Percentiles rank a stretch among this genome's conserved stretches.
Evolutionary conservation across 2,797 vertebrate genomes (phyloP).

Genomic region (Smutsia temminckii): DNA sequence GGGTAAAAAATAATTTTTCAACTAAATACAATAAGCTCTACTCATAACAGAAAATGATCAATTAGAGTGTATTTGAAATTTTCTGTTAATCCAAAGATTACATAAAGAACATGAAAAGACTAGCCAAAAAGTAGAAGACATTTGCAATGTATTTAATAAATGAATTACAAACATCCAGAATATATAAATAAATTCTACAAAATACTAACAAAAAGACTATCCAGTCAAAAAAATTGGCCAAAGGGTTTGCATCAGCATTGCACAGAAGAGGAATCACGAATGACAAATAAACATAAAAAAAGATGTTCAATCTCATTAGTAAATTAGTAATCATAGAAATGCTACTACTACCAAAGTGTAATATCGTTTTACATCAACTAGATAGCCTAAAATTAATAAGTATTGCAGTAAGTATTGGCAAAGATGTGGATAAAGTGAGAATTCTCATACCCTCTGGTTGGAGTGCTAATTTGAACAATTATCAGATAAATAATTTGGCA

Average conservation of each 20-base stretch:
- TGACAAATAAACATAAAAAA: not conserved
- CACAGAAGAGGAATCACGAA: not conserved
- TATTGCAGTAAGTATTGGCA: not conserved
- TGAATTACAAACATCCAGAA: not conserved
- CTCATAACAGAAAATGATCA: not conserved
- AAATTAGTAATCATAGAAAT: not conserved
- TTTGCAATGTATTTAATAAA: slow-evolving; percentile 6
- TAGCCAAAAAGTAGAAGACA: not conserved
- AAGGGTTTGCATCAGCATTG: not conserved
- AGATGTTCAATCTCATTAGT: not conserved
- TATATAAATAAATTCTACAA: not conserved
- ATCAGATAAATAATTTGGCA: not conserved
- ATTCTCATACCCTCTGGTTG: not conserved
- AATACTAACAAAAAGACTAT: not conserved
- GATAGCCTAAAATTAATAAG: not conserved
- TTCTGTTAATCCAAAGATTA: not conserved
- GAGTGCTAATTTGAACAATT: not conserved
- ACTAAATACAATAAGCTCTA: not conserved
- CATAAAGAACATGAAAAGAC: not conserved
- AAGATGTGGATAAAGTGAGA: not conserved
- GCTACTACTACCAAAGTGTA: not conserved
- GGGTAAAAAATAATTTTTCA: not conserved
- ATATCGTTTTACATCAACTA: not conserved
- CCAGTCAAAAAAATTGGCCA: not conserved
- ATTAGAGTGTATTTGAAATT: not conserved